Base-by-base conservation (phyloP, 1,140 invertebrate genomes). In the Oedothorax gibbosus region DNA sequence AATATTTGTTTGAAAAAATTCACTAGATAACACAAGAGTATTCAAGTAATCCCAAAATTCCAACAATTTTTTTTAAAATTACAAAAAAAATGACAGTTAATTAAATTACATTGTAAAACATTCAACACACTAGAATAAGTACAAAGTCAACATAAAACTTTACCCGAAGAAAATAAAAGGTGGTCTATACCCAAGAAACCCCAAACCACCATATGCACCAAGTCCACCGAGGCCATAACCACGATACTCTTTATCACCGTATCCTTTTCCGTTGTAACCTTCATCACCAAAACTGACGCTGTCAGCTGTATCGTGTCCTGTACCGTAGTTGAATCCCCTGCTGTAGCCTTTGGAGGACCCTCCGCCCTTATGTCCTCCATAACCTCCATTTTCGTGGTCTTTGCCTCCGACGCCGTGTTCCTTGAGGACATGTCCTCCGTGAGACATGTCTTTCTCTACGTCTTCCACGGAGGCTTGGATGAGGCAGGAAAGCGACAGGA, bases 361-460 rank as follows among this genome's bases (percentile, higher is more conserved):
- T 21, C 79, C 69, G 2, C 79, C 79, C 64, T 82, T 82, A 21
- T 56, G 79, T 5, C 79, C 79, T n/a, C 79, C 79, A 11, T 82
- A 82, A 7, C 69, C 79, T 0, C 56, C 7, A 7, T 66, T 69
- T 14, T 8, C 79, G 2, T 56, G 68, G n/a, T 73, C 69, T 51
- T 54, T 68, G 20, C 18, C 79, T 14, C 2, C 68, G 2, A 64
- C 18, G 12, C 69, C 79, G 12, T 62, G n/a, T 14, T 56, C 54
- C 18, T 56, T 68, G 3, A 62, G 1, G 3, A 49, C 79, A 21
- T 82, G 68, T 12, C 79, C 79, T 6, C 79, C 79, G 18, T 72
- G 69, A 21, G 20, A 35, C 35, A 51, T n/a, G 12, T 53, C 50
- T 53, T 71, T 53, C 54, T 53, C 68, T n/a, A 21, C 50, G 15